Evolutionary conservation across 2,113 vertebrate genomes (phyloP).

Genomic region (Oryctolagus cuniculus): mOryCun1.1 NC_091443.1:6736501-6737000

Average conservation of each 20-base stretch:
- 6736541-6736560: slow-evolving; percentile 70
- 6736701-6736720: background rate
- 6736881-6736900: background rate
- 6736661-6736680: slow-evolving; percentile 44
- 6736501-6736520: slow-evolving; percentile 85
- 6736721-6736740: slow-evolving; percentile 43
- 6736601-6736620: background rate
- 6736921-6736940: background rate
- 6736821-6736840: background rate
- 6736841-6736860: slow-evolving; percentile 27
- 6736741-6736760: slow-evolving; percentile 20
- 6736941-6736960: background rate
- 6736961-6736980: background rate
- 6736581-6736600: slow-evolving; percentile 64
- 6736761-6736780: background rate
- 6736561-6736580: slow-evolving; percentile 60
- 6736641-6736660: slow-evolving; percentile 75
- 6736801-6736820: background rate
- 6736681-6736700: background rate
- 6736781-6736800: background rate
- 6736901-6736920: background rate
- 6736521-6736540: slow-evolving; percentile 80
- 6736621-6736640: slow-evolving; percentile 63
- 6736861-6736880: background rate
- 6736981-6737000: background rate